These are phyloP conservation scores for Haplochromis vanheusdeni DNA, from an alignment of 2,113 vertebrate genomes.

Conservation along the genomic window DNA sequence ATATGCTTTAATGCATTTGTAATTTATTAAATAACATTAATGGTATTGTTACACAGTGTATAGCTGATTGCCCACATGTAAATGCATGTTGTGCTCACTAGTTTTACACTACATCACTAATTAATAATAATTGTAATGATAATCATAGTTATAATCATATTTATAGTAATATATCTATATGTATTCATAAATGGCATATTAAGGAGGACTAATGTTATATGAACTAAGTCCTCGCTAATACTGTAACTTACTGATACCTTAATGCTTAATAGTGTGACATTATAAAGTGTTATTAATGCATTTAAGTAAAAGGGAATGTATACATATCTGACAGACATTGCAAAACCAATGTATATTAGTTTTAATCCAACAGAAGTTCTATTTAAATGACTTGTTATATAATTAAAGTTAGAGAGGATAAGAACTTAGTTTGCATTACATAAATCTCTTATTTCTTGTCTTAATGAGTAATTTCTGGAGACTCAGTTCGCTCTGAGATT, in stretches of 20 bases:
- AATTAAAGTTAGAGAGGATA: neutral
- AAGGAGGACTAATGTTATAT: neutral
- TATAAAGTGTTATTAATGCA: neutral
- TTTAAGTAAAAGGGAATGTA: neutral
- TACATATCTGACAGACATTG: neutral
- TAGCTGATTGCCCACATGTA: neutral
- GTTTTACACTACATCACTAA: neutral
- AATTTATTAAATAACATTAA: neutral
- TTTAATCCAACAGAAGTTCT: neutral
- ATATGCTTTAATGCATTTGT: neutral
- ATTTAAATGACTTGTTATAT: neutral
- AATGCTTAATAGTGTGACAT: neutral
- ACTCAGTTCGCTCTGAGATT: neutral
- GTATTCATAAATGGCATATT: neutral
- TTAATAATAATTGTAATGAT: neutral
- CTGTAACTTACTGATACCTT: neutral
- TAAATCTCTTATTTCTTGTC: neutral
- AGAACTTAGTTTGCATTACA: neutral
- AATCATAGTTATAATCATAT: neutral
- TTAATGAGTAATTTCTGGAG: neutral
- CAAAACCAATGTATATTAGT: neutral
- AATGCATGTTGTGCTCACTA: neutral
- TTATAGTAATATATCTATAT: neutral
- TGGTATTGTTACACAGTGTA: neutral
- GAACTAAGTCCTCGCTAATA: neutral